Percentiles rank a stretch among this genome's conserved stretches.
Evolutionary conservation across 92 coral and sea anemone genomes (phyloP).

Genomic region (Meandrina meandrites): DNA sequence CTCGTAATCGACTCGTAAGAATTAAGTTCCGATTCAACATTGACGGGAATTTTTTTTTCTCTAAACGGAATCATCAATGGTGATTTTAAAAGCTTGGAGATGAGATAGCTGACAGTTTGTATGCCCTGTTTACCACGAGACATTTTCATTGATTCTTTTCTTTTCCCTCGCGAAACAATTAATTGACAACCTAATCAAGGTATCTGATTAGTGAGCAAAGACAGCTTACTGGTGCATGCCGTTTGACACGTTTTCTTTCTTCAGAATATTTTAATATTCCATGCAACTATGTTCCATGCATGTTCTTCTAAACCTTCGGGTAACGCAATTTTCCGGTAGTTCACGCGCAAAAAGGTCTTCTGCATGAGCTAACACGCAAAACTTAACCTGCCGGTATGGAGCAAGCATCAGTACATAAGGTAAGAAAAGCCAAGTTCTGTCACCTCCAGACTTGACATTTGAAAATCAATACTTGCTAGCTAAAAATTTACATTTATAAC

Average conservation of each 20-base stretch:
- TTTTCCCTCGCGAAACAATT: not conserved
- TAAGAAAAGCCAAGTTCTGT: not conserved
- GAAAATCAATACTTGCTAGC: not conserved
- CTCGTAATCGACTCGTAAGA: too few species aligned
- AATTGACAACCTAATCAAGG: not conserved
- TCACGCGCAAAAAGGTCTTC: not conserved
- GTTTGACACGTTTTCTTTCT: not conserved
- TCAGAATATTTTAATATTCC: not conserved
- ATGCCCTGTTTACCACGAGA: not conserved
- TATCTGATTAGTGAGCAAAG: not conserved
- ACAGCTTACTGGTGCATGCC: not conserved
- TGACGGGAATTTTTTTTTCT: too few species aligned
- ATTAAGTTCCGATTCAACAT: too few species aligned
- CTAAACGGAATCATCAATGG: not conserved
- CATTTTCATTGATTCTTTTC: not conserved
- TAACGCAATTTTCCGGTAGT: not conserved
- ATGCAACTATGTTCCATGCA: not conserved
- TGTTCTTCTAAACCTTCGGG: not conserved
- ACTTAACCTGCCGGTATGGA: too few species aligned
- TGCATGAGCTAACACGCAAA: too few species aligned
- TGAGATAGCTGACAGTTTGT: not conserved
- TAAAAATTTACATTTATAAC: too few species aligned
- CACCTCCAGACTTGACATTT: not conserved
- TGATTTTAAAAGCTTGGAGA: not conserved
- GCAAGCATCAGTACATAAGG: not conserved